Percentiles rank a stretch among this genome's conserved stretches.
Evolutionary conservation across 2,113 vertebrate genomes (phyloP).

Genomic region (Myodes glareolus): DNA sequence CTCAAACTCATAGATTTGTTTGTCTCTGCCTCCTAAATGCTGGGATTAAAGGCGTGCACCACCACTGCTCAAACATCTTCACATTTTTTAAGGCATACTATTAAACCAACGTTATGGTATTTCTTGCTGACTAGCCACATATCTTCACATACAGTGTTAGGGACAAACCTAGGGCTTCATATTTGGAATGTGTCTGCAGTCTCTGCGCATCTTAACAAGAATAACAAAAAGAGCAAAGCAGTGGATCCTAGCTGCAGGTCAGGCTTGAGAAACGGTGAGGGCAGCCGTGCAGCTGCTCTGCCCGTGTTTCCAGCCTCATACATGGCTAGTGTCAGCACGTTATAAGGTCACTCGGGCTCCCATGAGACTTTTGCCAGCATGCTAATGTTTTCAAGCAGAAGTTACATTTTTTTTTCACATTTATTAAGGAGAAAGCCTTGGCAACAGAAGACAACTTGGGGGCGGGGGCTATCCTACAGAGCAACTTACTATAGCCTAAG

Average conservation of each 20-base stretch:
- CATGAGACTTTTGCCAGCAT: neutral
- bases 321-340: neutral
- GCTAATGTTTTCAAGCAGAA: conserved; percentile 10
- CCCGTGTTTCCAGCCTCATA: neutral
- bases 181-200: neutral
- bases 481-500: neutral
- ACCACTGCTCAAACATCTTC: neutral
- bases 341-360: neutral
- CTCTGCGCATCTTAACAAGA: neutral
- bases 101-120: neutral
- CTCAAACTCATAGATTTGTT: neutral
- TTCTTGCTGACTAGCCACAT: neutral
- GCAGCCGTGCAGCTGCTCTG: neutral
- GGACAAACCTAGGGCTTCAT: neutral
- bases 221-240: neutral
- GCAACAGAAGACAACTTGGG: neutral
- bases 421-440: conserved; percentile 32
- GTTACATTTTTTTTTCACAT: neutral
- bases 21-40: neutral
- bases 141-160: too few relatives aligned
- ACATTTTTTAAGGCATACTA: neutral
- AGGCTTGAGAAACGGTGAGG: neutral
- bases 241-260: neutral
- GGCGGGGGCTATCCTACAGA: neutral
- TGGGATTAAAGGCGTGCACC: neutral